Evolutionary conservation across 2,797 vertebrate genomes (phyloP).

Genomic region (Eidolon dupreanum): DNA sequence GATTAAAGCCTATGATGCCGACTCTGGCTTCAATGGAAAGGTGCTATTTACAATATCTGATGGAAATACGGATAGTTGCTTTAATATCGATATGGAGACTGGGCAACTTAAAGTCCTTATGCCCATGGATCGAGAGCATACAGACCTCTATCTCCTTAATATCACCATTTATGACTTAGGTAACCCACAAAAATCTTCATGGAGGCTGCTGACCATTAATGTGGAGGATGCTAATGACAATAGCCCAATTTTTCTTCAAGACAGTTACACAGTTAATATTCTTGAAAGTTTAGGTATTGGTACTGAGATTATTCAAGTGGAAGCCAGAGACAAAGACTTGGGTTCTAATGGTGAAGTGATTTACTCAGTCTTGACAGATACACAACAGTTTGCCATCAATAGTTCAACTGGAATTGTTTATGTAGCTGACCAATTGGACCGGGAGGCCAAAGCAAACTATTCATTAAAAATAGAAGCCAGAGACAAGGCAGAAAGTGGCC

Average conservation of each 20-base stretch:
- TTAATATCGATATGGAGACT: slow-evolving; percentile 92
- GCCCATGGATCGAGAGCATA: slow-evolving; percentile 95
- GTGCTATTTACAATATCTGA: slow-evolving; percentile 94
- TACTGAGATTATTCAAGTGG: slow-evolving; percentile 95
- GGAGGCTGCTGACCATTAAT: slow-evolving; percentile 94
- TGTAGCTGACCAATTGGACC: slow-evolving; percentile 94
- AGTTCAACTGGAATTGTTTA: slow-evolving; percentile 94
- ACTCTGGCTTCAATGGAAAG: slow-evolving; percentile 97
- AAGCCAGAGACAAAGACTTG: slow-evolving; percentile 95
- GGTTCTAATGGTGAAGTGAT: slow-evolving; percentile 92
- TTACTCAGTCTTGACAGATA: slow-evolving; percentile 94
- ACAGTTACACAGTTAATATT: slow-evolving; percentile 91
- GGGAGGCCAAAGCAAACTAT: slow-evolving; percentile 92
- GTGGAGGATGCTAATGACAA: slow-evolving; percentile 97
- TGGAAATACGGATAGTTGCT: slow-evolving; percentile 96
- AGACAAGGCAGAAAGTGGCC: slow-evolving; percentile 92
- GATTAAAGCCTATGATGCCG: slow-evolving; percentile 94
- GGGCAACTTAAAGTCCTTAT: slow-evolving; percentile 93
- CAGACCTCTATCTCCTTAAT: slow-evolving; percentile 95
- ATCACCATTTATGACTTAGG: slow-evolving; percentile 96
- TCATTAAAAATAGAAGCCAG: slow-evolving; percentile 95
- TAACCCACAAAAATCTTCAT: slow-evolving; percentile 92
- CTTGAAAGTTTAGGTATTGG: slow-evolving; percentile 96
- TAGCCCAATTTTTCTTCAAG: slow-evolving; percentile 93
- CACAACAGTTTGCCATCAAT: slow-evolving; percentile 94